Percentiles rank a stretch among this genome's conserved stretches.
phyloP scores from a whole-genome alignment of 2,113 vertebrate species.

The human (Homo sapiens) region DNA sequence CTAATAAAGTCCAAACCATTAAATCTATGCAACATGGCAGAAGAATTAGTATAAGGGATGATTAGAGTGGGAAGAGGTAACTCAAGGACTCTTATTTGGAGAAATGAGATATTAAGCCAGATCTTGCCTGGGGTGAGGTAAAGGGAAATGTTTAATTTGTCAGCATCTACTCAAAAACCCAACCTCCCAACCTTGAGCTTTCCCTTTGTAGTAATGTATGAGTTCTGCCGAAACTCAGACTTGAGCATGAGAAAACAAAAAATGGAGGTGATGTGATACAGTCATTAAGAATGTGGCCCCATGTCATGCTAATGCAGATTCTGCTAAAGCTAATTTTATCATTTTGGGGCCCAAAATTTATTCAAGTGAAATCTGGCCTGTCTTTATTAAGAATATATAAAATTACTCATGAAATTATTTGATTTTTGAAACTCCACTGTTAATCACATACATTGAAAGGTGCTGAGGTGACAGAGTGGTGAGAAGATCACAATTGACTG shows the following conservation, averaged over 20 bases:
- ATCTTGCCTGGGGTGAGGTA: not conserved
- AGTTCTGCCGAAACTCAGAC: not conserved
- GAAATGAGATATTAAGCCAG: not conserved
- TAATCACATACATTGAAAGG: not conserved
- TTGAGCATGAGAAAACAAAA: not conserved
- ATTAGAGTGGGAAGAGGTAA: not conserved
- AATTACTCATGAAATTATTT: not conserved
- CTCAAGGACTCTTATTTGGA: not conserved
- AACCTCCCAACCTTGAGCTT: not conserved
- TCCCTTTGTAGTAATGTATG: not conserved
- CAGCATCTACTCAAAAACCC: not conserved
- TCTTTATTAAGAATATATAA: not conserved
- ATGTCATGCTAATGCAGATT: not conserved
- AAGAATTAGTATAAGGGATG: not conserved
- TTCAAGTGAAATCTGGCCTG: not conserved
- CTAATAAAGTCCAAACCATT: not conserved
- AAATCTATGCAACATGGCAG: not conserved
- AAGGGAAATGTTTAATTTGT: not conserved
- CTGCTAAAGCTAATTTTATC: not conserved
- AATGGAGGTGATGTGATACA: not conserved
- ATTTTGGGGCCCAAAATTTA: not conserved
- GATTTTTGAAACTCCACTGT: not conserved
- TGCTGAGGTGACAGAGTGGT: not conserved
- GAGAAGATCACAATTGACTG: not conserved
- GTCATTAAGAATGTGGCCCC: not conserved